These are phyloP conservation scores for Agonopterix arenella DNA, from an alignment of 2,888 invertebrate genomes.

Conservation along the genomic window DNA sequence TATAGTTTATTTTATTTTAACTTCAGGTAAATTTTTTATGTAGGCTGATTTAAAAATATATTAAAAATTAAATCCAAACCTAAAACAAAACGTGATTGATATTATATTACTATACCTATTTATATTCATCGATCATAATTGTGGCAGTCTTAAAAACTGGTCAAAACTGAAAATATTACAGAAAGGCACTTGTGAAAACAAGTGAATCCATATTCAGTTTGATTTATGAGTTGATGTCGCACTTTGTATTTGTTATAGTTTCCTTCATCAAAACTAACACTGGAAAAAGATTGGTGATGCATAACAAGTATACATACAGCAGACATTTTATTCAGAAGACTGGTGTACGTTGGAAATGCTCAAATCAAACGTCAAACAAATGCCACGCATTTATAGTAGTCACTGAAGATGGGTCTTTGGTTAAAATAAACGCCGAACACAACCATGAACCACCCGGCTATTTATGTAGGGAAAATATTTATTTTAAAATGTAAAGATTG, in stretches of 20 bases:
- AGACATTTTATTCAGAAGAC: neutral
- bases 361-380: neutral
- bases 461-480: neutral
- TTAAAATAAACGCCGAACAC: neutral
- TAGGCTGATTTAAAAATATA: no score
- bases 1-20: no score
- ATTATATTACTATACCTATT: no score
- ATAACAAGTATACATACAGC: neutral
- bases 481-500: neutral
- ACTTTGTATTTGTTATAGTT: neutral
- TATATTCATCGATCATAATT: no score
- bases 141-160: no score
- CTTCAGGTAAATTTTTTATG: no score
- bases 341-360: slow-evolving; percentile 2
- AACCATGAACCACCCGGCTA: neutral
- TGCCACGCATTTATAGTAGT: neutral
- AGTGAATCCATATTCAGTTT: no score
- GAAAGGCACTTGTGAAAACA: no score
- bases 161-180: no score
- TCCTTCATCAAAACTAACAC: neutral
- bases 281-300: neutral
- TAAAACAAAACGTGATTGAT: no score
- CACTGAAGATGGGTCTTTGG: neutral
- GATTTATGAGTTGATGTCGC: no score
- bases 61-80: no score